Evolutionary conservation across 2,888 invertebrate species (phyloP).

Genomic region (Taphrorychus bicolor): DNA sequence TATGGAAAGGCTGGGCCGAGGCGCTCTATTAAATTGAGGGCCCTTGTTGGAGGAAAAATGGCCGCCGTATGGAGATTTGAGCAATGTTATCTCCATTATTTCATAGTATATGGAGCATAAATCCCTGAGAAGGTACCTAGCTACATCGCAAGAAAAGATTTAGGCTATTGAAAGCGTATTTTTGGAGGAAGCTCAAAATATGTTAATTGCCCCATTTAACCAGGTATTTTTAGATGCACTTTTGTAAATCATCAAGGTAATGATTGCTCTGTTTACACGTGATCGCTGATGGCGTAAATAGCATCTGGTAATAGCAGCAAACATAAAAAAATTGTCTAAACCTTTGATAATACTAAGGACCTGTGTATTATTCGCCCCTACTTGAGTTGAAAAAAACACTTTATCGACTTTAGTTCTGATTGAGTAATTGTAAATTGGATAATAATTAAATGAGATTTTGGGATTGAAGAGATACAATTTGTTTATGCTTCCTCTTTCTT

Average conservation of each 20-base stretch:
- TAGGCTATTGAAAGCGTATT: not conserved
- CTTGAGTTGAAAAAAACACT: no score
- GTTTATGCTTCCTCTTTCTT: no score
- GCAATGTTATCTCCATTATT: not conserved
- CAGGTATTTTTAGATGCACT: not conserved
- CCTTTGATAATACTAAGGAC: not conserved
- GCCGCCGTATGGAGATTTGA: not conserved
- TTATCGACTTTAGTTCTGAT: no score
- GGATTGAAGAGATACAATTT: no score
- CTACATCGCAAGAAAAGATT: no score
- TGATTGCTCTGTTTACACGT: not conserved
- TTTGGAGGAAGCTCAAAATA: not conserved
- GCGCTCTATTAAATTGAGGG: not conserved
- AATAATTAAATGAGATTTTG: no score
- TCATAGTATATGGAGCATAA: not conserved
- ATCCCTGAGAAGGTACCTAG: not conserved
- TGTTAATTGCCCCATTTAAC: not conserved
- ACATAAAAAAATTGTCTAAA: not conserved
- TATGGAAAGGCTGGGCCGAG: no score
- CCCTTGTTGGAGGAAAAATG: not conserved
- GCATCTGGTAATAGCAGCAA: no score
- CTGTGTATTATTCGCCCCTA: no score
- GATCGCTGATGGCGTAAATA: not conserved
- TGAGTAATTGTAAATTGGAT: no score
- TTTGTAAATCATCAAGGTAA: not conserved